Evolutionary conservation across 2,797 vertebrate species (phyloP).

Genomic region (Erpetoichthys calabaricus): DNA sequence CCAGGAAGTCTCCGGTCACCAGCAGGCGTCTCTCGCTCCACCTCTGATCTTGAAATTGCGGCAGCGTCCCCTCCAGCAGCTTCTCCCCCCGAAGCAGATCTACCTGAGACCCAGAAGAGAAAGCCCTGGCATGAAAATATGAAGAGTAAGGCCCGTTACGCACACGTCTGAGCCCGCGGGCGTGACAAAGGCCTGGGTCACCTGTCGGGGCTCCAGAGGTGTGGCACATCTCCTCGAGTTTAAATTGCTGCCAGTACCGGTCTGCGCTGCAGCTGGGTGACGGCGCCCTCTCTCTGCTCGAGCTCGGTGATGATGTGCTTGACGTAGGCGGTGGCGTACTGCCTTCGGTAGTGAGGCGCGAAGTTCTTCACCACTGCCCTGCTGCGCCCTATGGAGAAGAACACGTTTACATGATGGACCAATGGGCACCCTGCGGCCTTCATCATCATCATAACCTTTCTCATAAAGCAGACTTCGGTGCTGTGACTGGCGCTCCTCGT

Average conservation of each 20-base stretch:
- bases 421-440: neutral
- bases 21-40: conserved; percentile 33
- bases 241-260: conserved; percentile 17
- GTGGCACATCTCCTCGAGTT: neutral
- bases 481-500: too few relatives aligned
- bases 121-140: neutral
- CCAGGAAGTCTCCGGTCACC: conserved; percentile 22
- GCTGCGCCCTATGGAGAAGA: conserved; percentile 15
- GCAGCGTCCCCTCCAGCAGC: conserved; percentile 24
- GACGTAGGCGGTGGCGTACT: conserved; percentile 18
- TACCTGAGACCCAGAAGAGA: conserved; percentile 6
- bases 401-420: neutral
- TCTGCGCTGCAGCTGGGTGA: conserved; percentile 19
- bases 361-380: conserved; percentile 18
- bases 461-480: too few relatives aligned
- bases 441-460: too few relatives aligned
- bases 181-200: neutral
- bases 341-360: conserved; percentile 21
- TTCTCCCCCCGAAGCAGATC: conserved; percentile 17
- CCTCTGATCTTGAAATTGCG: conserved; percentile 11
- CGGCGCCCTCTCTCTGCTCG: conserved; percentile 6
- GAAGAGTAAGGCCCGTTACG: too few relatives aligned
- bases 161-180: too few relatives aligned
- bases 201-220: neutral
- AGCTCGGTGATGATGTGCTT: conserved; percentile 16